These are phyloP conservation scores for Macroglossus sobrinus DNA, from an alignment of 2,113 vertebrate species.

Conservation along the genomic window DNA sequence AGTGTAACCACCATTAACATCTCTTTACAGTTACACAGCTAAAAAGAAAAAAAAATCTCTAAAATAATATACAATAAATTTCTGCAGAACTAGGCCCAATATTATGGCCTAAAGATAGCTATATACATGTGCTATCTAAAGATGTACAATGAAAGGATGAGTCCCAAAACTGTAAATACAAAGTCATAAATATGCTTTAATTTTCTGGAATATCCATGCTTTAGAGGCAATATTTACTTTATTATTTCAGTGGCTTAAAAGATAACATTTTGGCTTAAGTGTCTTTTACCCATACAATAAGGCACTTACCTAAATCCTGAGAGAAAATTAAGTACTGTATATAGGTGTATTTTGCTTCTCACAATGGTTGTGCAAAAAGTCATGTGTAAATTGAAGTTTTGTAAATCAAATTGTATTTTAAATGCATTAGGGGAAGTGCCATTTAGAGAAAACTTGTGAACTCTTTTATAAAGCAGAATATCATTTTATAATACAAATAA, in stretches of 20 bases:
- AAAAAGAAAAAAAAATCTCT: not conserved
- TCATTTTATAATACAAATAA: slow-evolving; percentile 54
- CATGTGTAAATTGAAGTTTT: slow-evolving; percentile 31
- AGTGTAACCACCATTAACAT: not conserved
- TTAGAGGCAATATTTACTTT: slow-evolving; percentile 48
- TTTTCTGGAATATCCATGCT: slow-evolving; percentile 11
- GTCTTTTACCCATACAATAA: slow-evolving; percentile 18
- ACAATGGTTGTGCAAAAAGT: slow-evolving; percentile 43
- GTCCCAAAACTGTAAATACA: slow-evolving; percentile 56
- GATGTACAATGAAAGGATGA: slow-evolving; percentile 39
- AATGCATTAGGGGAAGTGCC: slow-evolving; percentile 37
- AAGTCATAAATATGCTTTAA: slow-evolving; percentile 10
- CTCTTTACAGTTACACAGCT: not conserved
- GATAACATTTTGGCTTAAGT: slow-evolving; percentile 34
- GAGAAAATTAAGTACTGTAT: slow-evolving; percentile 50
- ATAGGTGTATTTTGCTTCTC: slow-evolving; percentile 44
- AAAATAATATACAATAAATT: slow-evolving; percentile 19
- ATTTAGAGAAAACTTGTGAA: slow-evolving; percentile 56
- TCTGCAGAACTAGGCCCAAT: not conserved
- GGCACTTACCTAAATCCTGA: slow-evolving; percentile 23
- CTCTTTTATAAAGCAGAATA: slow-evolving; percentile 48
- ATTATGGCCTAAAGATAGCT: slow-evolving; percentile 19
- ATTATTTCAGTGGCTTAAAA: slow-evolving; percentile 46
- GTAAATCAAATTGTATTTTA: slow-evolving; percentile 52
- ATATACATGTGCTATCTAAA: slow-evolving; percentile 27